Evolutionary conservation across 2,113 vertebrate species (phyloP).

Genomic region (Aspiorhynchus laticeps): DNA sequence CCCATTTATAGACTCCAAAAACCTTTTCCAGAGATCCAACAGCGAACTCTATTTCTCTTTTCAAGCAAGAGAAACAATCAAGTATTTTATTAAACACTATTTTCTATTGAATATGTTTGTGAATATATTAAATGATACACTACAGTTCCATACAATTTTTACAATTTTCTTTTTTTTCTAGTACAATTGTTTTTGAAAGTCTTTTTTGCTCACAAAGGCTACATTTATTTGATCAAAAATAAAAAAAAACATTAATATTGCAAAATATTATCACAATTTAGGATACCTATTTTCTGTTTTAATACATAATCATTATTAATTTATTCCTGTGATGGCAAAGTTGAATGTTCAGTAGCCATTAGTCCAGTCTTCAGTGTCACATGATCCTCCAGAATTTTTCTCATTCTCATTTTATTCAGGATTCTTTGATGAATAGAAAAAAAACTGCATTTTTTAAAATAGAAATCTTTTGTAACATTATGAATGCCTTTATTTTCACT

Average conservation of each 20-base stretch:
- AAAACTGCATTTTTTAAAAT: too few relatives aligned
- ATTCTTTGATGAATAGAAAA: too few relatives aligned
- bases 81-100: neutral
- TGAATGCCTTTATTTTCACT: too few relatives aligned
- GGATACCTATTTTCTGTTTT: neutral
- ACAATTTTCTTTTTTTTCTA: too few relatives aligned
- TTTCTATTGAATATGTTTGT: too few relatives aligned
- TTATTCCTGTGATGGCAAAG: neutral
- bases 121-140: too few relatives aligned
- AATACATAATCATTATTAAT: neutral
- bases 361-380: neutral
- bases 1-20: conserved; percentile 36
- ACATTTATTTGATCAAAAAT: neutral
- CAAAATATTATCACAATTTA: neutral
- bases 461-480: too few relatives aligned
- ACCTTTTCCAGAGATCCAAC: conserved; percentile 7
- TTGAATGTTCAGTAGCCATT: neutral
- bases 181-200: neutral
- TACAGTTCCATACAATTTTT: too few relatives aligned
- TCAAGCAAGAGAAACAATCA: neutral
- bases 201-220: neutral
- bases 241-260: neutral
- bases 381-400: neutral
- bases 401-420: neutral
- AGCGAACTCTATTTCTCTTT: neutral